Evolutionary conservation across 1,140 invertebrate genomes (phyloP).

Genomic region (Hydropsyche tenuis): DNA sequence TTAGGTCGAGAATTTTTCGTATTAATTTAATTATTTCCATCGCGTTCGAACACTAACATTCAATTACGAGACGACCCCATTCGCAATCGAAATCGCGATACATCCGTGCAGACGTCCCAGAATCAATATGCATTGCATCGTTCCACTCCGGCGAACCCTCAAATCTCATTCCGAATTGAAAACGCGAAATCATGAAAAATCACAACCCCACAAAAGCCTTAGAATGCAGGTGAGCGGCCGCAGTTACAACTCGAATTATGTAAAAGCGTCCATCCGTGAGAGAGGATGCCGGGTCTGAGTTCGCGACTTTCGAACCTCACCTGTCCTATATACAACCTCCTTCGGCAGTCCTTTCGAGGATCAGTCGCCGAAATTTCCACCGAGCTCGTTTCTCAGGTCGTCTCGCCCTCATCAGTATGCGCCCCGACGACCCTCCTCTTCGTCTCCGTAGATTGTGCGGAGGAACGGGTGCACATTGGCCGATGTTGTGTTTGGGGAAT

Average conservation of each 20-base stretch:
- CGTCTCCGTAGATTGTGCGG: no score
- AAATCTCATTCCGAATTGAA: conserved; percentile 9
- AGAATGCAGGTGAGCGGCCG: neutral
- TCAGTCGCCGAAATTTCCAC: neutral
- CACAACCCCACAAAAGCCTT: neutral
- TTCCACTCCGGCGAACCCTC: neutral
- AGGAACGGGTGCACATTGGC: no score
- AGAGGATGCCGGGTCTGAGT: no score
- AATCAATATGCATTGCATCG: no score
- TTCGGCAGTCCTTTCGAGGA: neutral
- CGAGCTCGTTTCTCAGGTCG: neutral
- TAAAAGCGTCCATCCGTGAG: conserved; percentile 18
- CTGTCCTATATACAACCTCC: neutral
- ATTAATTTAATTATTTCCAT: no score
- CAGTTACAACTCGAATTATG: conserved; percentile 6
- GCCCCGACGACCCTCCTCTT: no score
- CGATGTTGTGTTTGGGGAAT: no score
- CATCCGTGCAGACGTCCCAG: no score
- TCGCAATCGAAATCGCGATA: no score
- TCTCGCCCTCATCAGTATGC: conserved; percentile 9
- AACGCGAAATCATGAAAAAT: neutral
- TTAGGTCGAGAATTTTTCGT: no score
- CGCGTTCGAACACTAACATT: no score
- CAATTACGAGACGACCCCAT: no score
- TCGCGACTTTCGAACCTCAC: neutral